Evolutionary conservation across 2,888 invertebrate genomes (phyloP).

Genomic region (Argyresthia albistria): DNA sequence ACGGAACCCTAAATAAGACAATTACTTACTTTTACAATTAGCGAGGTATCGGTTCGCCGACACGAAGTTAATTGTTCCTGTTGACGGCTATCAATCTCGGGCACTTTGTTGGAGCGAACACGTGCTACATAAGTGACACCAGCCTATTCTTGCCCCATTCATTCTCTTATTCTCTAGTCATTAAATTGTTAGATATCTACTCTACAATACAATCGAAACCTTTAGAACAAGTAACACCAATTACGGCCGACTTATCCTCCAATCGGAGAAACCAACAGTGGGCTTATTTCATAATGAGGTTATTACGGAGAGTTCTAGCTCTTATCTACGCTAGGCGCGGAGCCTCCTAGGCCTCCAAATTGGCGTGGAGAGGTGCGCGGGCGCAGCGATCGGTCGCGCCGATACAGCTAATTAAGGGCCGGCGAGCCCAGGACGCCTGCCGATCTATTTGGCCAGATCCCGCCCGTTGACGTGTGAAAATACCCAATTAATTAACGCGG

Average conservation of each 20-base stretch:
- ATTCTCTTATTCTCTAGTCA: neutral
- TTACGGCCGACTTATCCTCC: conserved; percentile 27
- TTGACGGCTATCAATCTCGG: conserved; percentile 40
- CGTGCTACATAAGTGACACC: neutral
- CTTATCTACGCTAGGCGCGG: conserved; percentile 57
- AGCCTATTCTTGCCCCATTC: neutral
- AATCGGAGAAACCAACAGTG: conserved; percentile 44
- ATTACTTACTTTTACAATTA: conserved; percentile 69
- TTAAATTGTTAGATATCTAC: neutral
- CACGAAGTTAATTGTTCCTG: conserved; percentile 65
- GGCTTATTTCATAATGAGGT: conserved; percentile 67
- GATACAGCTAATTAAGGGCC: conserved; percentile 70
- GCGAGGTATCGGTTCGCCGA: conserved; percentile 51
- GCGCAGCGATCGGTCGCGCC: conserved; percentile 52
- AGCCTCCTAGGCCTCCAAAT: conserved; percentile 56
- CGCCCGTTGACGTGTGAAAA: conserved; percentile 69
- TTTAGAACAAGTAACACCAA: conserved; percentile 5
- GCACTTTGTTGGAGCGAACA: conserved; percentile 7
- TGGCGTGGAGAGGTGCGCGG: conserved; percentile 63
- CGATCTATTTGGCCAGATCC: conserved; percentile 71
- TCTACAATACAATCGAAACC: conserved; percentile 11
- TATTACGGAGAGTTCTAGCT: conserved; percentile 62
- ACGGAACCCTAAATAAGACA: conserved; percentile 18
- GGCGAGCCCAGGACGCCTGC: conserved; percentile 24
- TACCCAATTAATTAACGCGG: conserved; percentile 71